These are phyloP conservation scores for Drosophila suboccidentalis DNA, from an alignment of 2,888 invertebrate genomes.

Conservation along the genomic window DNA sequence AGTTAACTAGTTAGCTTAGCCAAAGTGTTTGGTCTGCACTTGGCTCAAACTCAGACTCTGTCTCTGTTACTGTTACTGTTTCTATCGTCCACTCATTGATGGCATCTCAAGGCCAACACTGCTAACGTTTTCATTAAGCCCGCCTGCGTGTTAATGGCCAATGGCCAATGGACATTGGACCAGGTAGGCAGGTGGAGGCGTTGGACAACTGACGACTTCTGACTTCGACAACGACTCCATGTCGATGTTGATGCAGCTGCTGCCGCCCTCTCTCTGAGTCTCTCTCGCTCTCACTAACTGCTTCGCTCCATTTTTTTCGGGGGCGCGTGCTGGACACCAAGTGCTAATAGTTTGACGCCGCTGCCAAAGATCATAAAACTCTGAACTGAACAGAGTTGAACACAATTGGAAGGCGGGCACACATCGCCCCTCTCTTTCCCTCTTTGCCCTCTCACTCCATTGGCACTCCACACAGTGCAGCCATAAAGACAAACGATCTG, in stretches of 20 bases:
- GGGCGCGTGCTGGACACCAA: slow-evolving; percentile 40
- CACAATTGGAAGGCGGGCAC: slow-evolving; percentile 7
- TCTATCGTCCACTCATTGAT: slow-evolving; percentile 34
- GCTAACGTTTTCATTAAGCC: slow-evolving; percentile 17
- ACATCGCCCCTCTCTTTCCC: neutral
- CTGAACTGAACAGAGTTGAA: neutral
- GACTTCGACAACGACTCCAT: slow-evolving; percentile 13
- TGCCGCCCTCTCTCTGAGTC: neutral
- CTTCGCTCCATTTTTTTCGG: neutral
- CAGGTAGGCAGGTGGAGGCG: slow-evolving; percentile 55
- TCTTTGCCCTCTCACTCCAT: neutral
- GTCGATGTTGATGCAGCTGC: slow-evolving; percentile 9
- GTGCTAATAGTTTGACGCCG: slow-evolving; percentile 69
- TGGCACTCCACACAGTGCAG: slow-evolving; percentile 1
- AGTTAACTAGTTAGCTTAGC: slow-evolving; percentile 45
- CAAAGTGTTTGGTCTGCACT: neutral
- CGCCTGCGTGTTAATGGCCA: slow-evolving; percentile 25
- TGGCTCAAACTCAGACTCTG: neutral
- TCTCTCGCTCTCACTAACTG: neutral
- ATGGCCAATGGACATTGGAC: neutral
- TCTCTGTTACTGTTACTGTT: too few relatives aligned
- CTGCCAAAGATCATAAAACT: slow-evolving; percentile 41
- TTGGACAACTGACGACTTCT: slow-evolving; percentile 9
- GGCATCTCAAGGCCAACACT: neutral
- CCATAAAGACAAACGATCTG: slow-evolving; percentile 27